Conservation (phyloP, 2,113 vertebrate species). For the Aptenodytes patagonicus region DNA sequence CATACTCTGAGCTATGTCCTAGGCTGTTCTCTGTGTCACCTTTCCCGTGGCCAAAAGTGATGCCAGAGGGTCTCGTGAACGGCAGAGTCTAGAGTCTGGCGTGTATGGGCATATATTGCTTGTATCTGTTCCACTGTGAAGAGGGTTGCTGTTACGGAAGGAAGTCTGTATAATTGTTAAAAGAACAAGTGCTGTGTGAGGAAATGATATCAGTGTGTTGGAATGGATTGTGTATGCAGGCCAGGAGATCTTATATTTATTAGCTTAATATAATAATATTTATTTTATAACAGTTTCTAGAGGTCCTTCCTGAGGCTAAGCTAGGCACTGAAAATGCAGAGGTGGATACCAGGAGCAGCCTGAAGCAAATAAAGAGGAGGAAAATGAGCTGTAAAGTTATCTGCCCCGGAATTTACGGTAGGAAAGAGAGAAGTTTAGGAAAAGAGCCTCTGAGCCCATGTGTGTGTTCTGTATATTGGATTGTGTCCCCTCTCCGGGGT, state of each 20-base stretch:
- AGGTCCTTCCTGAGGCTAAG: neutral
- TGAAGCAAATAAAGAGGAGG: neutral
- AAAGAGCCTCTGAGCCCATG: neutral
- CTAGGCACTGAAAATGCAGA: neutral
- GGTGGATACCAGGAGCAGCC: neutral
- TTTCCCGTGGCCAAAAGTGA: neutral
- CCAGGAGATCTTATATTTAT: neutral
- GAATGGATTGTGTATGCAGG: neutral
- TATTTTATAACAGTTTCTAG: neutral
- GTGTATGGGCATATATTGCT: fast-evolving
- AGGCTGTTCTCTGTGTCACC: fast-evolving
- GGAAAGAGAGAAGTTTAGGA: neutral
- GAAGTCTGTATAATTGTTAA: neutral
- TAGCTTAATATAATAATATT: neutral
- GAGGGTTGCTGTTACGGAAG: neutral
- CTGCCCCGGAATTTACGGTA: neutral
- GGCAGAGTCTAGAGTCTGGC: too few species aligned
- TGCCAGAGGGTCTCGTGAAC: fast-evolving
- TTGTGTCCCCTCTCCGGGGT: fast-evolving
- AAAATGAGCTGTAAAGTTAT: neutral
- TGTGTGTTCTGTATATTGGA: neutral
- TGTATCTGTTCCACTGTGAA: neutral
- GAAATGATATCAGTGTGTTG: neutral
- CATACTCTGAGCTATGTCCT: fast-evolving
- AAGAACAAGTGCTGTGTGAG: neutral